Conservation (phyloP, 2,797 vertebrate genomes). For the Hydrocynus forskahlii region DNA sequence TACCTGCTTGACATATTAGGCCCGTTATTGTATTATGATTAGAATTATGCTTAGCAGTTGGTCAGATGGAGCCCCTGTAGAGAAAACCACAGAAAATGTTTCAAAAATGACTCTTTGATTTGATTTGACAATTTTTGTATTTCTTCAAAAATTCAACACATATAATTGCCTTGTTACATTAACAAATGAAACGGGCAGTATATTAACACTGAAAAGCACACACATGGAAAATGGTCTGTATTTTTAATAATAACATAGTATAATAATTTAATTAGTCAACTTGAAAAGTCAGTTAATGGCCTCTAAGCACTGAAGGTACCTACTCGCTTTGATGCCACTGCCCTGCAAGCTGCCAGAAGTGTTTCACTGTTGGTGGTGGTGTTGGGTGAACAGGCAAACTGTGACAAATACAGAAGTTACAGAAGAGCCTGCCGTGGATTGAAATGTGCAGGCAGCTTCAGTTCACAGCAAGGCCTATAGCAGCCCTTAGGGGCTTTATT, state of each 20-base stretch:
- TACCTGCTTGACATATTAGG: slow-evolving; percentile 19
- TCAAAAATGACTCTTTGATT: background rate
- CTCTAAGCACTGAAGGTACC: background rate
- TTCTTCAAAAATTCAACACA: background rate
- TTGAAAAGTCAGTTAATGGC: background rate
- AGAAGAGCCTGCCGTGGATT: slow-evolving; percentile 1
- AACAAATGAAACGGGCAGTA: background rate
- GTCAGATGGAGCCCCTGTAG: background rate
- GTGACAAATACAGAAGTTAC: slow-evolving; percentile 17
- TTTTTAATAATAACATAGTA: background rate
- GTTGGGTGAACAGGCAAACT: background rate
- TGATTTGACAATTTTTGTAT: background rate
- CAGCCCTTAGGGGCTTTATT: slow-evolving; percentile 26
- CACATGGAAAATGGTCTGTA: background rate
- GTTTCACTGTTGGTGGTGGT: background rate
- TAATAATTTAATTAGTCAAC: no score
- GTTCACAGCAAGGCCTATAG: slow-evolving; percentile 28
- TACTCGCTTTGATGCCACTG: background rate
- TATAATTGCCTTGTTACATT: background rate
- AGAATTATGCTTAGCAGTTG: slow-evolving; percentile 6
- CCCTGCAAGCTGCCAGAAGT: background rate
- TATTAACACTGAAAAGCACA: background rate
- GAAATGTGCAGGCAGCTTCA: slow-evolving; percentile 17
- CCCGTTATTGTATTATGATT: background rate
- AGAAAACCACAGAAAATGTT: slow-evolving; percentile 3